These are phyloP conservation scores for Atrina japonica DNA, from an alignment of 2,888 invertebrate genomes.

Conservation along the genomic window DNA sequence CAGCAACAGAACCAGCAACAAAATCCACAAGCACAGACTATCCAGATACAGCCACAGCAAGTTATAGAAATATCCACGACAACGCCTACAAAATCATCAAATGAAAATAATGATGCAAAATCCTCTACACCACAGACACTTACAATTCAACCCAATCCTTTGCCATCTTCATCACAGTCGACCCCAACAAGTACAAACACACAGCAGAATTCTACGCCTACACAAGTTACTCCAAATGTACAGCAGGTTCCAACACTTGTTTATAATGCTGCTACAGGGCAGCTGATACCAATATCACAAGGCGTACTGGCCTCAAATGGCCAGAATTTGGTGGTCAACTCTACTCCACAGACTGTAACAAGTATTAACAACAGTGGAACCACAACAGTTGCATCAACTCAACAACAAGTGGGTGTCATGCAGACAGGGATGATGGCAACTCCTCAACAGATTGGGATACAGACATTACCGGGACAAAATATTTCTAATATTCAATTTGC, in stretches of 20 bases:
- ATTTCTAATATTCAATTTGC: constrained; percentile 62
- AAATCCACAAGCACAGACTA: constrained; percentile 21
- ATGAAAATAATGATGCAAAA: constrained; percentile 14
- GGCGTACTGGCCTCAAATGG: constrained; percentile 41
- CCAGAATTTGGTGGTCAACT: constrained; percentile 53
- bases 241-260: constrained; percentile 63
- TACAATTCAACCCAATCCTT: constrained; percentile 19
- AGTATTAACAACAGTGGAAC: constrained; percentile 52
- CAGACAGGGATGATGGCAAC: constrained; percentile 34
- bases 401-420: constrained; percentile 39
- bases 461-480: constrained; percentile 61
- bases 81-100: constrained; percentile 6
- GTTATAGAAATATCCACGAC: constrained; percentile 12
- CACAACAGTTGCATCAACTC: constrained; percentile 62
- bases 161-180: constrained; percentile 4
- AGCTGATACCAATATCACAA: constrained; percentile 60
- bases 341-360: constrained; percentile 51
- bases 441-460: constrained; percentile 63
- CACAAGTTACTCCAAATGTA: constrained; percentile 52
- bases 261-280: constrained; percentile 62
- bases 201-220: constrained; percentile 46
- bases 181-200: constrained; percentile 40
- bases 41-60: constrained; percentile 42
- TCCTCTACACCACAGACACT: constrained; percentile 31
- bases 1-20: constrained; percentile 16